phyloP scores from a whole-genome alignment of 2,888 invertebrate species.

The Synanthedon andrenaeformis region DNA sequence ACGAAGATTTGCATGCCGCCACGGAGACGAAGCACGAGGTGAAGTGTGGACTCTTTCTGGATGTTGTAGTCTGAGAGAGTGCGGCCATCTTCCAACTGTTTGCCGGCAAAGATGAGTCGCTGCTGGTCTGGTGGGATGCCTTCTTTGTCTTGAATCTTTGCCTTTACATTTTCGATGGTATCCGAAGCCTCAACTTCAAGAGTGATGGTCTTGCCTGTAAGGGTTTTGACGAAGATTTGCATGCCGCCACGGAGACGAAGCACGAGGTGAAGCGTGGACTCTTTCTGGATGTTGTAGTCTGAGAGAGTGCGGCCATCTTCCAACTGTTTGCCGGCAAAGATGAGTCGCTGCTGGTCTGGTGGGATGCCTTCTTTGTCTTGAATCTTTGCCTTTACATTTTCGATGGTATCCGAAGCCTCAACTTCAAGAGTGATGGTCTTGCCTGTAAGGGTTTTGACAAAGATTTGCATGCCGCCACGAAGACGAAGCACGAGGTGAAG shows the following conservation, averaged over 20 bases:
- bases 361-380: constrained; percentile 8
- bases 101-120: constrained; percentile 31
- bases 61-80: constrained; percentile 34
- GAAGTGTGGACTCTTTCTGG: constrained; percentile 32
- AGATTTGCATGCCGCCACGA: constrained; percentile 8
- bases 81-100: constrained; percentile 32
- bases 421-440: constrained; percentile 8
- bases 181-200: constrained; percentile 30
- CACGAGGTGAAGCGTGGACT: constrained; percentile 4
- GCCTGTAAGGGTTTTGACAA: constrained; percentile 7
- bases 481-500: constrained; percentile 8
- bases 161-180: constrained; percentile 35
- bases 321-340: constrained; percentile 7
- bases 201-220: constrained; percentile 33
- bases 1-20: constrained; percentile 37
- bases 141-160: constrained; percentile 34
- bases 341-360: constrained; percentile 8
- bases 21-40: constrained; percentile 27
- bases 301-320: constrained; percentile 7
- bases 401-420: constrained; percentile 6
- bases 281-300: constrained; percentile 7
- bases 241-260: constrained; percentile 10
- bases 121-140: constrained; percentile 37
- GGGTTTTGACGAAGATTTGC: constrained; percentile 35
- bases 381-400: constrained; percentile 7